Evolutionary conservation across 2,888 invertebrate species (phyloP), one percentile per base, ranked within the genome.

Genomic region (Antitype chi): DNA sequence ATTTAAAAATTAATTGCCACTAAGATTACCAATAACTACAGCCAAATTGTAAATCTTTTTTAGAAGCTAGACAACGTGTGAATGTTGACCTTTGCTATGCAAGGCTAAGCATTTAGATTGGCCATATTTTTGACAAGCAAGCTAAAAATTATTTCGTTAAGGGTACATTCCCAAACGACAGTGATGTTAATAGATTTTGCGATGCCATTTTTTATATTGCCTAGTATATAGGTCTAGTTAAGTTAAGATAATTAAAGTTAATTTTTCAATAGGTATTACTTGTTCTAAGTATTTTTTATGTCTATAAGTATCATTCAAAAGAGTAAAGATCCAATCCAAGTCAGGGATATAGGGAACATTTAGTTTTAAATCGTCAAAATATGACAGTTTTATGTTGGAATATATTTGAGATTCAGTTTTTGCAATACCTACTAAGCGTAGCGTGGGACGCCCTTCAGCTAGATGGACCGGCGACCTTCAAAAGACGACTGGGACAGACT

Each of bases 51-150:
- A 64, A 47, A n/a, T 59, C 43, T 2, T 32, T 81, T 59, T 28
- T 60, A 80, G 0, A 20, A 47, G 47, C 6, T 62, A 55, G 32
- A 38, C 8, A n/a, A 49, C n/a, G 20, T 62, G 17, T 63, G 25
- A 57, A 63, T 71, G 67, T 70, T 53, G 66, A 81, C 70, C 74
- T 81, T 84, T 52, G 15, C 9, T 17, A 7, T 23, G 28, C 66
- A 53, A 73, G 84, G 70, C 1, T 13, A 32, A 38, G 7, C 32
- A 57, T 52, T 78, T 11, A 52, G 20, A 13, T 43, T 66, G 80
- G 32, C 84, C 55, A 73, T 66, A 57, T 43, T 75, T 75, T 76
- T 57, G 38, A 32, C 3, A 53, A 25, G 32, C 20, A 57, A 28
- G 3, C 11, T 17, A 38, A 23, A 23, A 17, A 28, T 3, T 32